These are phyloP conservation scores for Platycheirus rosarum DNA, from an alignment of 2,888 invertebrate genomes.

Conservation along the genomic window DNA sequence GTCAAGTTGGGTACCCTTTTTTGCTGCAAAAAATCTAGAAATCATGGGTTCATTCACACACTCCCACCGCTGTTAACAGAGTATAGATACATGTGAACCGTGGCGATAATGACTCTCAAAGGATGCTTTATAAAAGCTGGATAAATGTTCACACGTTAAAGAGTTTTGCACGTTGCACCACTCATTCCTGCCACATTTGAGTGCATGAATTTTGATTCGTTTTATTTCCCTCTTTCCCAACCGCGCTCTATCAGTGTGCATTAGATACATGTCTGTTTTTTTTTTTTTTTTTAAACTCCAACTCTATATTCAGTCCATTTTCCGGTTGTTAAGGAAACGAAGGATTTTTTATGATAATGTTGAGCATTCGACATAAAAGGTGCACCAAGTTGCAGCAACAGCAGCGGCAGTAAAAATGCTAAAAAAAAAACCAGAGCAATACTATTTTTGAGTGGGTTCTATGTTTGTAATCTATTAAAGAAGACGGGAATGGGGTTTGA, in stretches of 20 bases:
- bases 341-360: slow-evolving; percentile 61
- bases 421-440: slow-evolving; percentile 7
- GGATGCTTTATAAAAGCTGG: slow-evolving; percentile 25
- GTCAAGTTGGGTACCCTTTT: slow-evolving; percentile 24
- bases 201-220: slow-evolving; percentile 59
- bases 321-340: slow-evolving; percentile 53
- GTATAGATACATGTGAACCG: slow-evolving; percentile 11
- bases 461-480: not conserved
- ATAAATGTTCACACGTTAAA: slow-evolving; percentile 43
- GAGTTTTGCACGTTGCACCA: slow-evolving; percentile 48
- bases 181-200: slow-evolving; percentile 15
- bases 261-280: slow-evolving; percentile 41
- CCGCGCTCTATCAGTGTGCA: slow-evolving; percentile 16
- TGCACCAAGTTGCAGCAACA: not conserved
- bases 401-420: not conserved
- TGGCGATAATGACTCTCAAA: slow-evolving; percentile 62
- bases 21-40: not conserved
- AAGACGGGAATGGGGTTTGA: slow-evolving; percentile 4
- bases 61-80: not conserved
- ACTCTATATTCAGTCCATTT: slow-evolving; percentile 55
- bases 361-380: not conserved
- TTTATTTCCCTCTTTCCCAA: slow-evolving; percentile 5
- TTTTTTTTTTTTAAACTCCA: slow-evolving; percentile 44
- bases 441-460: too few relatives aligned
- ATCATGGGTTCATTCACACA: slow-evolving; percentile 49